These are phyloP conservation scores for Chaetops frenatus DNA, from an alignment of 2,113 vertebrate genomes.

Conservation along the genomic window DNA sequence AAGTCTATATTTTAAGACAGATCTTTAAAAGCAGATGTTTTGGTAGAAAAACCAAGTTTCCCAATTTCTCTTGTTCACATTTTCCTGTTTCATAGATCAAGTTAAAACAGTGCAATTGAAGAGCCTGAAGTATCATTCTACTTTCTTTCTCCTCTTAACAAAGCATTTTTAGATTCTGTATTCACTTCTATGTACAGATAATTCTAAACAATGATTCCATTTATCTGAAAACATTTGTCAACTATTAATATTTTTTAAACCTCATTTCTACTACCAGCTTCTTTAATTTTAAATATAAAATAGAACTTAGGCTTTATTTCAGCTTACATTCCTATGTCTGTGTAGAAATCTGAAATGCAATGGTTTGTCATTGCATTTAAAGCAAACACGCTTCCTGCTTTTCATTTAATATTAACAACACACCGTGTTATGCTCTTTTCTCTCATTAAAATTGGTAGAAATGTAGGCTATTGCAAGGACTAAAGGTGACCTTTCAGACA, in stretches of 20 bases:
- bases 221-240: neutral
- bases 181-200: neutral
- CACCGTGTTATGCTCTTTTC: neutral
- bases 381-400: neutral
- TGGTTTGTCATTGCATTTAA: neutral
- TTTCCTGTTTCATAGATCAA: neutral
- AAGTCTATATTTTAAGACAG: neutral
- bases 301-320: neutral
- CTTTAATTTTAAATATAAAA: neutral
- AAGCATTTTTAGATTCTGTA: neutral
- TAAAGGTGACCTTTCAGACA: neutral
- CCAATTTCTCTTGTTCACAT: neutral
- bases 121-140: neutral
- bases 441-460: neutral
- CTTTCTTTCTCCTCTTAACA: neutral
- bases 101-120: neutral
- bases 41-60: neutral
- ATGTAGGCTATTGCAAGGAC: neutral
- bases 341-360: neutral
- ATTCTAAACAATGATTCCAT: neutral
- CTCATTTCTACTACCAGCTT: neutral
- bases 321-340: neutral
- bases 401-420: neutral
- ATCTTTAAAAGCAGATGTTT: neutral
- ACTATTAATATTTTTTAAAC: neutral